Base-by-base conservation (phyloP, 1,140 invertebrate species). In the Sminthurinus signatus region DNA sequence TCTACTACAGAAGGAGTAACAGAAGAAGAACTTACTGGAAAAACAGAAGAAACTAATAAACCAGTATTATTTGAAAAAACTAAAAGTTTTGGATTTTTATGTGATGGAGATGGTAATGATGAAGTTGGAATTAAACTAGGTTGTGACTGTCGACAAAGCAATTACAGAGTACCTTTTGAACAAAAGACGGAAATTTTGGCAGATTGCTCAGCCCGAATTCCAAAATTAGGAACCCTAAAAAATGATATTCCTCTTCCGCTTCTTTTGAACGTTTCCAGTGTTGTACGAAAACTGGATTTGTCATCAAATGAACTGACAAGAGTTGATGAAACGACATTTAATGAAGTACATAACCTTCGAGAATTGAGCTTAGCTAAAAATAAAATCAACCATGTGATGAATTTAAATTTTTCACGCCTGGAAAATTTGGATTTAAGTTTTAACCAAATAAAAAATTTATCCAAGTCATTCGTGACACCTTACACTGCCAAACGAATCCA, bases 41-140 rank as follows among this genome's bases (percentile, higher is more conserved):
- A n/a, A n/a, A n/a, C n/a, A n/a, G 32, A 15, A 15, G 32, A 36
- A 36, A 36, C 32, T 15, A n/a, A n/a, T n/a, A n/a, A n/a, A n/a
- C 17, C 23, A n/a, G 8, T n/a, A 48, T n/a, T 25, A n/a, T 48
- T 48, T 25, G 44, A 48, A 8, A 4, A n/a, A 8, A 4, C 17
- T 5, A 48, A 48, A 28, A 31, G 32, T 15, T 28, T 54, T 2
- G 62, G 67, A 5, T 39, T 15, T 2, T 44, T 71, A 19, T 71
- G 69, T 64, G 44, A 69, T 54, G 52, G 31, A 2, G 65, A 67
- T 27, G n/a, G n/a, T n/a, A 62, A 69, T 56, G 67, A 69, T 28
- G 14, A 42, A 50, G 68, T 72, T 14, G 70, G 67, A 12, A 17
- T 52, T 28, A 60, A 65, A 28, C 32, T 72, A 14, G 67, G 70